Base-by-base conservation (phyloP, 2,888 invertebrate species). In the Chymomyza fuscimana region DNA sequence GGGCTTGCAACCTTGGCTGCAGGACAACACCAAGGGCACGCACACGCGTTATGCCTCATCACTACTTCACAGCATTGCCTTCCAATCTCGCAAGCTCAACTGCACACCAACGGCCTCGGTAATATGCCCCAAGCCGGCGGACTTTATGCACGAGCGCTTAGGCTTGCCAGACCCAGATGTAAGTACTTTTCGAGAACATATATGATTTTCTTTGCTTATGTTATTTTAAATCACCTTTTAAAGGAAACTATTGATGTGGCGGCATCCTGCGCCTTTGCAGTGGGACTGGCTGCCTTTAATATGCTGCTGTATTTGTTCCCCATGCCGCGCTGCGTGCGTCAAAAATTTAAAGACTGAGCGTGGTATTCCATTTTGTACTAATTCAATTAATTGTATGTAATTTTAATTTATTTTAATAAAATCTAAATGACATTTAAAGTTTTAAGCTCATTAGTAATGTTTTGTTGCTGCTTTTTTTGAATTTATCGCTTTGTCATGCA, bases 271-370 rank as follows among this genome's bases (percentile, higher is more conserved):
- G 96, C 96, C 0, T 97, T 97, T 87, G 95, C 97, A 0, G 92
- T 96, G 0, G 96, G 96, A 1, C 94, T 97, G 80, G 95, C 96
- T 75, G 93, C 97, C 61, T 93, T 97, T 5, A 97, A 97, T 90
- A 95, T 97, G 90, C 94, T 98, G 73, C 92, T 97, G 65, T 98
- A 97, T 91, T 92, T 97, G 59, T 93, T 97, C 81, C 97, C 97
- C 0, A 91, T 97, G 81, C 97, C 97, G 0, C 94, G 95, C 46
- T 96, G 95, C 89, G 94, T 97, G 15, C 96, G 96, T 87, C 95
- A 96, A 74, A 98, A 98, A 92, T 98, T 97, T 92, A 94, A 97
- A 88, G 91, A 92, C 89, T 91, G 84, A 91, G 22, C 59, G 32
- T 32, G 32, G 32, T 32, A 32, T 32, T 32, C 5, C 32, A 36